A percentile compares a stretch with the other conserved stretches of the same genome.
Evolutionary conservation across 2,888 invertebrate genomes (phyloP).

Genomic region (Malthinus seriepunctatus): DNA sequence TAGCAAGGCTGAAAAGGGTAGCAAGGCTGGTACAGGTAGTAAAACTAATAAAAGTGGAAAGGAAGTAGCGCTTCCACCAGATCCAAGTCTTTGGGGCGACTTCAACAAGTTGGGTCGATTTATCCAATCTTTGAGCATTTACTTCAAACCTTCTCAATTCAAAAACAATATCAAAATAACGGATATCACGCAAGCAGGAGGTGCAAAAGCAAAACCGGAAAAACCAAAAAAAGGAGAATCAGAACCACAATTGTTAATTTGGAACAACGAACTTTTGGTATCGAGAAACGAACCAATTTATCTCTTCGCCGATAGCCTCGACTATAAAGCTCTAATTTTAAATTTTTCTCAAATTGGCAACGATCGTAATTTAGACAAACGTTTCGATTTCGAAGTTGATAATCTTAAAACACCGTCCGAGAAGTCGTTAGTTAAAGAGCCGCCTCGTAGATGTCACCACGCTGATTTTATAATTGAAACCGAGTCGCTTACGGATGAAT

Average conservation of each 20-base stretch:
- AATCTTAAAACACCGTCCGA: no score
- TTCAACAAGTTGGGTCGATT: constrained; percentile 40
- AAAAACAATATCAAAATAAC: constrained; percentile 38
- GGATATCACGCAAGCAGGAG: constrained; percentile 28
- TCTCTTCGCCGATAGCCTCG: constrained; percentile 45
- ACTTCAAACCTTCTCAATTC: constrained; percentile 45
- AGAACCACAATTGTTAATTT: constrained; percentile 31
- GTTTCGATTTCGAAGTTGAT: no score
- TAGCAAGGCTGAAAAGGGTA: not conserved
- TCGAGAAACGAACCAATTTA: constrained; percentile 46
- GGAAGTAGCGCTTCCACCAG: constrained; percentile 31
- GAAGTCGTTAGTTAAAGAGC: constrained; percentile 1
- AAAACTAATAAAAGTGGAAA: constrained; percentile 13
- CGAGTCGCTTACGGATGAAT: not conserved
- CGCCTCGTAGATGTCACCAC: not conserved
- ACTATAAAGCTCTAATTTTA: constrained; percentile 43
- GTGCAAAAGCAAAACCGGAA: constrained; percentile 17
- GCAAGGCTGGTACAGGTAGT: not conserved
- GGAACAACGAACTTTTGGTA: constrained; percentile 30
- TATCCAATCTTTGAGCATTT: constrained; percentile 40
- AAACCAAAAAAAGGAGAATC: constrained; percentile 17
- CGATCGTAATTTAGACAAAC: constrained; percentile 10
- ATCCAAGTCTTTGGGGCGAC: constrained; percentile 46
- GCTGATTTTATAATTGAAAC: not conserved
- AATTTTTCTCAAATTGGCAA: constrained; percentile 43